Conservation (phyloP, 2,797 vertebrate genomes). For the Momotus momota region DNA sequence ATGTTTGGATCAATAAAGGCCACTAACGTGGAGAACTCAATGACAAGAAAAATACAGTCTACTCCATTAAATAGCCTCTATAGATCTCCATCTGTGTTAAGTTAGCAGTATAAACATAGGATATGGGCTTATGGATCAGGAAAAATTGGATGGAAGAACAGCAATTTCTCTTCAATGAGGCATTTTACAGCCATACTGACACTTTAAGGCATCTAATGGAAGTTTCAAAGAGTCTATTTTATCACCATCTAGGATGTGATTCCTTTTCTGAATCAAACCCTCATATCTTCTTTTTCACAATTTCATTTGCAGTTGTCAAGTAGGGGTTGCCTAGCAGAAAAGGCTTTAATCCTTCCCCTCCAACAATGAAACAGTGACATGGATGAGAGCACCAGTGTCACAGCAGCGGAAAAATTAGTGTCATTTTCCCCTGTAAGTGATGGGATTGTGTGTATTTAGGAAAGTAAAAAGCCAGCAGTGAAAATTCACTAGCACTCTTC, state of each 20-base stretch:
- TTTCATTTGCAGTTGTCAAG: conserved; percentile 26
- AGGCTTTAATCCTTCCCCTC: background rate
- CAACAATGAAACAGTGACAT: background rate
- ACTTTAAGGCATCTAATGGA: conserved; percentile 30
- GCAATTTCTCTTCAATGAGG: conserved; percentile 58
- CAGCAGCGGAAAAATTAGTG: background rate
- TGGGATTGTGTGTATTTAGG: background rate
- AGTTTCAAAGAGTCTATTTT: conserved; percentile 36
- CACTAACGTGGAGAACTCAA: conserved; percentile 52
- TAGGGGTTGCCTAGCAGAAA: background rate
- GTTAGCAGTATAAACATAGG: conserved; percentile 44
- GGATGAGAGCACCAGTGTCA: background rate
- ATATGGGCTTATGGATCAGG: conserved; percentile 37
- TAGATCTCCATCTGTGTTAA: conserved; percentile 48
- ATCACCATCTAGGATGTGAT: background rate
- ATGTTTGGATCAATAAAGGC: conserved; percentile 58
- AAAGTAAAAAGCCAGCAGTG: background rate
- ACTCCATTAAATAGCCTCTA: conserved; percentile 48
- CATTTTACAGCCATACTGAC: conserved; percentile 39
- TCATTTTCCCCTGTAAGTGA: background rate
- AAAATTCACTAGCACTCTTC: background rate
- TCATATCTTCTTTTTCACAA: background rate
- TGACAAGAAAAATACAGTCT: conserved; percentile 64
- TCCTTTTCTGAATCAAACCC: conserved; percentile 26
- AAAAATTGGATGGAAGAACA: conserved; percentile 36